Percentiles rank a stretch among this genome's conserved stretches.
Conservation (phyloP, 2,797 vertebrate genomes). For the Alectoris magna region DNA sequence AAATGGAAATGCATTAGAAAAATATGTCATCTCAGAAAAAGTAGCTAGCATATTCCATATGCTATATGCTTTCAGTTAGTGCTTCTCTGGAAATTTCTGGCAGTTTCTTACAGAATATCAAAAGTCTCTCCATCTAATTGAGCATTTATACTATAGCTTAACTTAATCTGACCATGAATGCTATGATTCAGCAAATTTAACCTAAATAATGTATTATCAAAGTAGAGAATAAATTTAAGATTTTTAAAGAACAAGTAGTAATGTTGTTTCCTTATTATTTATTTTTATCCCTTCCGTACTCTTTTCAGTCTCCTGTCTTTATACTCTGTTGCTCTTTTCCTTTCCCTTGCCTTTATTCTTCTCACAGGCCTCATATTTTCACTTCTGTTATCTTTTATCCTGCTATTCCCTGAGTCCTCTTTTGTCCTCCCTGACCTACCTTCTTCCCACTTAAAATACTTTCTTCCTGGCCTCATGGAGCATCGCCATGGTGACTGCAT, state of each 20-base stretch:
- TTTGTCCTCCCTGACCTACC: slow-evolving; percentile 32
- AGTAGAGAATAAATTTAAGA: neutral
- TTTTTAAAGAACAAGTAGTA: neutral
- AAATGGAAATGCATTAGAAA: neutral
- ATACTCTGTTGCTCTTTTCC: neutral
- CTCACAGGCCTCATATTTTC: neutral
- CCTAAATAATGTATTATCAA: neutral
- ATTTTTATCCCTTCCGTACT: neutral
- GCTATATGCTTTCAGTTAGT: neutral
- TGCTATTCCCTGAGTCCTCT: neutral
- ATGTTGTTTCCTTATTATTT: neutral
- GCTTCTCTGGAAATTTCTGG: neutral
- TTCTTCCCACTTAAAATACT: slow-evolving; percentile 34
- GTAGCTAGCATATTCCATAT: fast-evolving
- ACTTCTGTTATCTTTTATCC: neutral
- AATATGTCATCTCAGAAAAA: neutral
- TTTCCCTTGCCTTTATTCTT: neutral
- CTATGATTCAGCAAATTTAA: neutral
- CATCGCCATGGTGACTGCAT: slow-evolving; percentile 69
- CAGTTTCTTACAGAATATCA: neutral
- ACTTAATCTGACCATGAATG: neutral
- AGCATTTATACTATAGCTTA: neutral
- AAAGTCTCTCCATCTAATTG: neutral
- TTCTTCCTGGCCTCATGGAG: slow-evolving; percentile 55
- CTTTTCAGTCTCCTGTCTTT: neutral